Evolutionary conservation across 2,888 invertebrate genomes (phyloP), one percentile per base, ranked within the genome.

Genomic region (Petrolisthes manimaculis): DNA sequence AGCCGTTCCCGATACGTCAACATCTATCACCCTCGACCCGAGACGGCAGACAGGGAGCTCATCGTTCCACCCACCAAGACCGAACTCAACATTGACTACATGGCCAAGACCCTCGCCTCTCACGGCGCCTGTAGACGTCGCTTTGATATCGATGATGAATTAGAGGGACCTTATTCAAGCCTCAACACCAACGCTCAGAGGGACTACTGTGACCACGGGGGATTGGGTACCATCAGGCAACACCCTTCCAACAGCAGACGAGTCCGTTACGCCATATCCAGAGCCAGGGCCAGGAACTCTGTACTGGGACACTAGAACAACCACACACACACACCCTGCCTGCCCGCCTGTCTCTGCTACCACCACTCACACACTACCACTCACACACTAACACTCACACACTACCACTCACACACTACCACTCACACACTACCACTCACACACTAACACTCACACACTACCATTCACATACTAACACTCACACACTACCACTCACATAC

Each of bases 31-130:
- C 91, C 88, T 18, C 82, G 89, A 24, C 88, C 89, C 21, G 86
- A 91, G 82, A 91, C 91, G 12, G 89, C 84, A 21, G 89, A 89
- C 83, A 54, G 53, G 5, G 89, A 86, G 69, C 78, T 91, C 5
- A 67, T 86, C 21, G 91, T 88, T 18, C 79, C 78, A 18, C 86
- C 89, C 24, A 86, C 91, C 3, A 80, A 80, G 21, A 89, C 89
- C n/a, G 91, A 91, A 61, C 21, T 82, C 67, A 91, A 89, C 85
- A 91, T 91, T 53, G 91, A 89, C 83, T 80, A 86, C 85, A 91
- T 91, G 91, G 91, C 91, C 53, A 89, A 86, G 79, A 82, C 89
- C 37, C 86, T 91, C 24, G 91, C 91, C 12, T 24, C 81, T 2
- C 88, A 75, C 56, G 86, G 91, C 71, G 78, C 81, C 54, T 85